These are phyloP conservation scores for Scelioninae gen. 2 DNA, from an alignment of 2,888 invertebrate species.

Conservation along the genomic window DNA sequence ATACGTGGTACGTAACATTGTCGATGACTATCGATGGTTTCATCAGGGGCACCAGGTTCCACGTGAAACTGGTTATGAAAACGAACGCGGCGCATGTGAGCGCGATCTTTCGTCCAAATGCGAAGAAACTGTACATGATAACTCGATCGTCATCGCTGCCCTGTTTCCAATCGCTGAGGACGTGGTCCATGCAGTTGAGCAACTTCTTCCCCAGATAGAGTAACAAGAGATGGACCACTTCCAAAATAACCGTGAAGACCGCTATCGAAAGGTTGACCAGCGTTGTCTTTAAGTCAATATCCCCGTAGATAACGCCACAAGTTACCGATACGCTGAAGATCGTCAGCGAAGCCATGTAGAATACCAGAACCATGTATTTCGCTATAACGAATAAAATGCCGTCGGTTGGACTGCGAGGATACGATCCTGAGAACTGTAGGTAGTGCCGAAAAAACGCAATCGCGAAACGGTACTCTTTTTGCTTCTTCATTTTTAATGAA, in stretches of 20 bases:
- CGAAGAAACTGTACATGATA: slow-evolving; percentile 9
- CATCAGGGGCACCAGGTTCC: slow-evolving; percentile 4
- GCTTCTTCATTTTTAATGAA: too few species aligned
- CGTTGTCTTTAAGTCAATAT: background rate
- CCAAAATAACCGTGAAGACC: background rate
- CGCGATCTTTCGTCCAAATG: background rate
- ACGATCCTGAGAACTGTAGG: slow-evolving; percentile 18
- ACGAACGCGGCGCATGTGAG: background rate
- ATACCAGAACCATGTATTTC: background rate
- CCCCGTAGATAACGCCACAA: background rate
- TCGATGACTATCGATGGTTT: background rate
- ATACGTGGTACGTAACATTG: slow-evolving; percentile 8
- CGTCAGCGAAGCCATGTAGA: background rate
- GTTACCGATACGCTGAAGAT: background rate
- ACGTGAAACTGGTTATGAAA: background rate
- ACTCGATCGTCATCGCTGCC: background rate
- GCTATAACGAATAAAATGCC: background rate
- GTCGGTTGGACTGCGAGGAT: background rate
- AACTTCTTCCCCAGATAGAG: background rate
- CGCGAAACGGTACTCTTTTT: too few species aligned
- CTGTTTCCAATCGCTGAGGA: background rate
- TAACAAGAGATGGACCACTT: background rate
- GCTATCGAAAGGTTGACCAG: slow-evolving; percentile 1
- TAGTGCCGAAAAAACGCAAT: background rate
- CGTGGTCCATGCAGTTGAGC: background rate